Base-by-base conservation (phyloP, 2,113 vertebrate species). In the Boleophthalmus pectinirostris region DNA sequence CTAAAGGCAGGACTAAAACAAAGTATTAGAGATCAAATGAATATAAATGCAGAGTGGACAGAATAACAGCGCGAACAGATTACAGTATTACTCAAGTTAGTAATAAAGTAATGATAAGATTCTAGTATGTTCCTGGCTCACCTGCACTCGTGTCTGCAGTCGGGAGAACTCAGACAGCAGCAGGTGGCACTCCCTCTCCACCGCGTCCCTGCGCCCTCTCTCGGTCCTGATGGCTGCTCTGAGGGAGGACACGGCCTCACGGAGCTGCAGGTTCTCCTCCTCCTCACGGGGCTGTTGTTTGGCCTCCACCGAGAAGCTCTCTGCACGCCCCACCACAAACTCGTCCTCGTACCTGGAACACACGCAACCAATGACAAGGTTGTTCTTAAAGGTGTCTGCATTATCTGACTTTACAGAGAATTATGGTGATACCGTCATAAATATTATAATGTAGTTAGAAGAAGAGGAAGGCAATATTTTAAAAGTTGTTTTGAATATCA, bases 181-280 rank as follows among this genome's bases (percentile, higher is more conserved):
- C 0, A 90, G 81, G 21, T 89, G 90, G 82, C 96, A 98, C 87
- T 99, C 97, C 0, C 91, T 93, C 90, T 98, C 96, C 0, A 95
- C 95, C 0, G 93, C 92, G 78, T 98, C 97, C 70, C 96, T 94
- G 5, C 96, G 93, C 10, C 96, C 94, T 46, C 96, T 94, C 91
- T 99, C 97, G 2, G 96, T 93, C 75, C 95, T 91, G 67, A 97
- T 93, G 0, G 97, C 95, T 0, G 95, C 93, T 0, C 97, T 91
- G 65, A 99, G 90, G 0, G 94, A 95, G 0, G 94, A 93, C 81
- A 97, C 95, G 78, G 95, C 92, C 60, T 95, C 95, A 73, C 96
- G 94, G 89, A 99, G 91, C 2, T 94, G 93, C 81, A 95, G 94
- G 0, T 98, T 98, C 88, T 98, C 98, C 72, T 95, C 95, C 74